Evolutionary conservation across 1,140 invertebrate genomes (phyloP), one percentile per base, ranked within the genome.

Genomic region (Varroa destructor): DNA sequence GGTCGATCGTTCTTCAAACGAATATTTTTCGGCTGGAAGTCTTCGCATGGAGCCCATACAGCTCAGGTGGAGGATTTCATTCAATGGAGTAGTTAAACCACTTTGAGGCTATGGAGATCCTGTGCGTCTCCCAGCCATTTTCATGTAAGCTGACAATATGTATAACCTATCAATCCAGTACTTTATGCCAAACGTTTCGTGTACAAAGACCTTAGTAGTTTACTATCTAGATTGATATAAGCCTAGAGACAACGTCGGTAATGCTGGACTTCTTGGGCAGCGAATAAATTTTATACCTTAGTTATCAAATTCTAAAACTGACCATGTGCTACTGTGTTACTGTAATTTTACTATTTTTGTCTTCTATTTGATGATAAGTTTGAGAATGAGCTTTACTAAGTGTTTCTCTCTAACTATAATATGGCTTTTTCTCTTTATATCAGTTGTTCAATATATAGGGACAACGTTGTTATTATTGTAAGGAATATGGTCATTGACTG

Each of bases 21-120:
- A 67, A 0, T 12, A 10, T 2, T 67, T 43, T 8, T 40, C 61
- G 14, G 61, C 61, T 46, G 61, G 14, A 2, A 37, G 61, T 3
- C 36, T 67, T 14, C 61, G 61, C 14, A 25, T 67, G 10, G 61
- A 67, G 37, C 40, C 46, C 12, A 67, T 67, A 40, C 61, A 67
- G 46, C 46, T 8, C n/a, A 67, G 61, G 8, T 67, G 61, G 61
- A 14, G 61, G 46, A 40, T 67, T 4, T 67, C 61, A 12, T 67
- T 25, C 61, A 67, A 67, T 37, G 61, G 61, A 67, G 14, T 67
- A 5, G 61, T 67, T 3, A 51, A 51, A 51, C 46, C 46, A 67
- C 2, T 2, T 1, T 12, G 12, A 4, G 61, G 46, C 2, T 12
- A 67, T 8, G 8, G 40, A 36, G 10, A 2, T 12, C 40, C 40